Evolutionary conservation across 2,888 invertebrate genomes (phyloP).

Genomic region (Yponomeuta plumbellus): DNA sequence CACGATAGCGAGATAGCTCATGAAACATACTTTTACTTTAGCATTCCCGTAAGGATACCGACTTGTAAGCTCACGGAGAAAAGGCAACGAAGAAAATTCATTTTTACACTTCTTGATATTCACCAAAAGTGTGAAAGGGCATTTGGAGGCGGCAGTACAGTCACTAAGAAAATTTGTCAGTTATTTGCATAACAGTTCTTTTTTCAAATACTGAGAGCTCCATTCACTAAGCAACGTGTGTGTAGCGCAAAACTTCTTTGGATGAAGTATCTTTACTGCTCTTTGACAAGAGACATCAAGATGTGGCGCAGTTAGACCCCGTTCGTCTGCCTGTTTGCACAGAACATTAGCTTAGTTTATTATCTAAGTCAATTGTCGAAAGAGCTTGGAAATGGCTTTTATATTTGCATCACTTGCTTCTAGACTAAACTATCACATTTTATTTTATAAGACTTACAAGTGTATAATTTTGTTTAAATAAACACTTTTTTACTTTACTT

Average conservation of each 20-base stretch:
- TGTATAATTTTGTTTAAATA: no score
- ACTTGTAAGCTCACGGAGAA: conserved; percentile 14
- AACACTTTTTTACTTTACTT: no score
- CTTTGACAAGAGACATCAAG: conserved; percentile 20
- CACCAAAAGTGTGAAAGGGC: not conserved
- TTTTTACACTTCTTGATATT: not conserved
- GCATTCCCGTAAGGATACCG: conserved; percentile 29
- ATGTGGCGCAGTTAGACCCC: not conserved
- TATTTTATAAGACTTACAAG: no score
- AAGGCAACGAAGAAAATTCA: not conserved
- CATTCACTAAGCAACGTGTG: conserved; percentile 18
- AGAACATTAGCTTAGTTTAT: conserved; percentile 12
- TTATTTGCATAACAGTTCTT: conserved; percentile 40
- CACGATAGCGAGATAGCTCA: conserved; percentile 29
- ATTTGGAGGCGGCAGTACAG: not conserved
- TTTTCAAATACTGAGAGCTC: conserved; percentile 27
- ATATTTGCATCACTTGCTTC: no score
- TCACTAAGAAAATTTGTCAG: conserved; percentile 38
- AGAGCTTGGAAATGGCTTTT: no score
- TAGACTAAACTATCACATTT: no score
- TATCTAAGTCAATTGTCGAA: no score
- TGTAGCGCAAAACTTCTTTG: conserved; percentile 23
- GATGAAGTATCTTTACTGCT: conserved; percentile 29
- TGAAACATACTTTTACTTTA: conserved; percentile 22
- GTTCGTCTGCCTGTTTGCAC: conserved; percentile 13